phyloP scores from a whole-genome alignment of 1,140 invertebrate genomes.

The Drosophila nigromelanica region DNA sequence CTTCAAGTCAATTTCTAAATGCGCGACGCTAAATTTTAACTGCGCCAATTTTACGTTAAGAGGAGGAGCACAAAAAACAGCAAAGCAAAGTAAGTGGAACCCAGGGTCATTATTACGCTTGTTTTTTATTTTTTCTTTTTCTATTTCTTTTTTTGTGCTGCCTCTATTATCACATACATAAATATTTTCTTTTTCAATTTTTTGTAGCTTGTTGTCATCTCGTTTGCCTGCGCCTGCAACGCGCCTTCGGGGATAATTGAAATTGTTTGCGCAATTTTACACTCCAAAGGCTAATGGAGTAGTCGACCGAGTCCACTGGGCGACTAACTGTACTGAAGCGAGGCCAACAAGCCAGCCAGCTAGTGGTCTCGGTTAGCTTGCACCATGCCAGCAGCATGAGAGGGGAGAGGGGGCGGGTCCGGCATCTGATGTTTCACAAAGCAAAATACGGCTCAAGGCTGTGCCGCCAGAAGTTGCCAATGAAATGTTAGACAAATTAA shows the following conservation, averaged over 20 bases:
- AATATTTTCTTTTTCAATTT: constrained; percentile 49
- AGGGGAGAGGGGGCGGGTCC: background rate
- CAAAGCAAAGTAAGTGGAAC: constrained; percentile 12
- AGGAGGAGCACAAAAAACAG: no score
- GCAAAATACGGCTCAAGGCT: constrained; percentile 55
- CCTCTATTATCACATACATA: constrained; percentile 71
- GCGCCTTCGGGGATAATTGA: constrained; percentile 80
- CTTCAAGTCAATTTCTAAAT: constrained; percentile 71
- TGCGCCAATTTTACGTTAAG: constrained; percentile 59
- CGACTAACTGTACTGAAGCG: constrained; percentile 61
- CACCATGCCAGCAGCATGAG: constrained; percentile 14
- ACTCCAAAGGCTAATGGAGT: constrained; percentile 83
- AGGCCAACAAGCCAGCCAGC: constrained; percentile 37
- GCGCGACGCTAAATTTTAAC: constrained; percentile 59
- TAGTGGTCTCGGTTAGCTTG: constrained; percentile 51
- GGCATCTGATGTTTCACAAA: constrained; percentile 61
- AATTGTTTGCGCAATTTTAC: constrained; percentile 83
- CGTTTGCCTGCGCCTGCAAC: constrained; percentile 58
- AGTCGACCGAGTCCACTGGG: constrained; percentile 76
- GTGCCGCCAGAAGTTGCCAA: constrained; percentile 70
- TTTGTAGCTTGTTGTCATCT: constrained; percentile 46
- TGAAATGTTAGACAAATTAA: constrained; percentile 78
- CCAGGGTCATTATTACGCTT: constrained; percentile 70
- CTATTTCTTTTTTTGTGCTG: constrained; percentile 26
- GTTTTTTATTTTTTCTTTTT: constrained; percentile 47